Evolutionary conservation across 1,140 invertebrate genomes (phyloP).

Genomic region (Lysiphlebus fabarum): DNA sequence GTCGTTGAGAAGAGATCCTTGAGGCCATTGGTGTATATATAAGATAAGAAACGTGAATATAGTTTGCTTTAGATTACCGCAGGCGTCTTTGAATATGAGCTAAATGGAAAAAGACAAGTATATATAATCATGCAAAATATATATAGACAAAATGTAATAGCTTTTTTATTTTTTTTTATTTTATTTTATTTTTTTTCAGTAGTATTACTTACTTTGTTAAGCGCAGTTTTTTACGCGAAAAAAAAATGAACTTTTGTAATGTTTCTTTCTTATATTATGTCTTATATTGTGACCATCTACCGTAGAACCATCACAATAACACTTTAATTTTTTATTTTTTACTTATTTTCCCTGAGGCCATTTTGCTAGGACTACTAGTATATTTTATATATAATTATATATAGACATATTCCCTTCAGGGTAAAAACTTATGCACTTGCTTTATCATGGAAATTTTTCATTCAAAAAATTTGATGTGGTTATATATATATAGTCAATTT

Average conservation of each 20-base stretch:
- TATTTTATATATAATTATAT: no score
- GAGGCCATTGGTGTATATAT: constrained; percentile 7
- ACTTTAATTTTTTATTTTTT: background rate
- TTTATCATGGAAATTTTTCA: no score
- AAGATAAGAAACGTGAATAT: constrained; percentile 23
- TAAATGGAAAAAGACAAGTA: constrained; percentile 2
- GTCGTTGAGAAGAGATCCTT: constrained; percentile 8
- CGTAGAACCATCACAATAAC: background rate
- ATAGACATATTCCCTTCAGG: no score
- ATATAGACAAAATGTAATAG: constrained; percentile 19
- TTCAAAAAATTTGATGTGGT: no score
- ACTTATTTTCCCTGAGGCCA: background rate
- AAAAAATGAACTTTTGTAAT: constrained; percentile 10
- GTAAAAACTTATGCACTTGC: no score
- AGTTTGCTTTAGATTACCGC: constrained; percentile 27
- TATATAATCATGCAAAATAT: background rate
- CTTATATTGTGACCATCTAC: constrained; percentile 14
- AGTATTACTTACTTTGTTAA: constrained; percentile 19
- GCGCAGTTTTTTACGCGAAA: constrained; percentile 13
- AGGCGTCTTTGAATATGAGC: constrained; percentile 7
- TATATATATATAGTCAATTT: no score
- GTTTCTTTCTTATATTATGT: constrained; percentile 9
- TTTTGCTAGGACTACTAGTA: no score
- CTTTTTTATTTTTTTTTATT: no score
- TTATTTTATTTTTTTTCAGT: no score